Conservation (phyloP, 2,888 invertebrate genomes). For the Meiosimyza platycephala region DNA sequence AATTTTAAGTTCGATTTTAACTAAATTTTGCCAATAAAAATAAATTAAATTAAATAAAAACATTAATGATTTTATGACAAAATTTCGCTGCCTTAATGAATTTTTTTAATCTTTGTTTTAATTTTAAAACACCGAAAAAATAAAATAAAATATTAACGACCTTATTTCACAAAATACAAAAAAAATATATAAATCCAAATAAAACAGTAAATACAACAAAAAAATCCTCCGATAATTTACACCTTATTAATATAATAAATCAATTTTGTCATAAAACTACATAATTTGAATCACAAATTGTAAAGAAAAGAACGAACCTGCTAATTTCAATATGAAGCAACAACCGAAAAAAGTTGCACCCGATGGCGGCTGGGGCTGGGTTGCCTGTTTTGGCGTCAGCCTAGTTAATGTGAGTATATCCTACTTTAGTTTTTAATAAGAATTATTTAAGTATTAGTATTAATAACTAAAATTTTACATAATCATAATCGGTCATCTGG, state of each 20-base stretch:
- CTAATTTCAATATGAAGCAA: conserved; percentile 59
- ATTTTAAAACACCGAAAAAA: background rate
- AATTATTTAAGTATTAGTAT: conserved; percentile 6
- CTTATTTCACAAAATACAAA: background rate
- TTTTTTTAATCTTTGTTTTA: background rate
- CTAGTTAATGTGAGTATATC: conserved; percentile 81
- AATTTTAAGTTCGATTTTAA: too few relatives aligned
- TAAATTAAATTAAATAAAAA: too few relatives aligned
- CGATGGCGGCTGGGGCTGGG: conserved; percentile 92
- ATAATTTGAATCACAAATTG: background rate
- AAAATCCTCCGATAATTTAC: conserved; percentile 29
- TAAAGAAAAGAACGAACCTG: conserved; percentile 20
- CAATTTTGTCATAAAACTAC: background rate
- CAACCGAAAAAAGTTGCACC: conserved; percentile 78
- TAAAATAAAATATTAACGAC: background rate
- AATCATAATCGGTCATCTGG: too few relatives aligned
- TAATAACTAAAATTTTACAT: conserved; percentile 15
- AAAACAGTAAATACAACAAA: conserved; percentile 14
- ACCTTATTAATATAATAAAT: background rate
- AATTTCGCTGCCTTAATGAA: background rate
- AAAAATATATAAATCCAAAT: background rate
- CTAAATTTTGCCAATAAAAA: too few relatives aligned
- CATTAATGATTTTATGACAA: background rate
- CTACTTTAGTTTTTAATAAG: conserved; percentile 17
- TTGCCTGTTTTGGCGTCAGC: conserved; percentile 85